Evolutionary conservation across 2,888 invertebrate species (phyloP).

Genomic region (Synanthedon myopaeformis): DNA sequence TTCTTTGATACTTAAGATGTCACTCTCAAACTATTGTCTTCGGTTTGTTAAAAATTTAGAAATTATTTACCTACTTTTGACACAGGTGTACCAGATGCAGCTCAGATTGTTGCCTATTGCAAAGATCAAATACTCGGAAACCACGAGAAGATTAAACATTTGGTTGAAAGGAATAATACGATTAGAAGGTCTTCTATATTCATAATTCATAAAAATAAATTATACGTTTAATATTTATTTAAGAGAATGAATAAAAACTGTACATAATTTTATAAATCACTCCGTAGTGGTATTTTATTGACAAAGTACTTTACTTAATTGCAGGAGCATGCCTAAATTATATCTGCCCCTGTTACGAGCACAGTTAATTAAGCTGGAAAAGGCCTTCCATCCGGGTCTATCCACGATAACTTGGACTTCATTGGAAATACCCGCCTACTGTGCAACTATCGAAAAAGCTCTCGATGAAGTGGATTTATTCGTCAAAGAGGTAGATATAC

Average conservation of each 20-base stretch:
- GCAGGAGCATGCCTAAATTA: conserved; percentile 72
- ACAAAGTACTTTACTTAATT: not conserved
- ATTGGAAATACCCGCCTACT: conserved; percentile 76
- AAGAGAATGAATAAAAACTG: too few species aligned
- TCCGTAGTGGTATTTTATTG: too few species aligned
- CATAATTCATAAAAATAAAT: not conserved
- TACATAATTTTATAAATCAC: too few species aligned
- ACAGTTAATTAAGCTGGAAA: conserved; percentile 76
- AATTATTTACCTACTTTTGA: too few species aligned
- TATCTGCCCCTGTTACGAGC: conserved; percentile 79
- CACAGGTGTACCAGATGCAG: conserved; percentile 78
- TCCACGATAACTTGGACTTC: conserved; percentile 87
- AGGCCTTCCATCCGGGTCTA: conserved; percentile 79
- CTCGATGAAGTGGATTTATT: conserved; percentile 75
- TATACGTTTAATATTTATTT: too few species aligned
- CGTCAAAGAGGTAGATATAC: conserved; percentile 67
- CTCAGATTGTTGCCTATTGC: conserved; percentile 79
- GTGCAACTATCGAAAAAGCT: conserved; percentile 63
- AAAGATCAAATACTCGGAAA: conserved; percentile 76
- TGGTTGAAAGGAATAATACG: conserved; percentile 74
- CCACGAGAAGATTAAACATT: conserved; percentile 71
- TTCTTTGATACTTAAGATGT: too few species aligned
- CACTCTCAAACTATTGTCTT: too few species aligned
- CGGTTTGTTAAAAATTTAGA: too few species aligned
- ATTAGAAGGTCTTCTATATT: conserved; percentile 62